A percentile compares a stretch with the other conserved stretches of the same genome.
Conservation (phyloP, 2,113 vertebrate genomes). For the Meles meles region DNA sequence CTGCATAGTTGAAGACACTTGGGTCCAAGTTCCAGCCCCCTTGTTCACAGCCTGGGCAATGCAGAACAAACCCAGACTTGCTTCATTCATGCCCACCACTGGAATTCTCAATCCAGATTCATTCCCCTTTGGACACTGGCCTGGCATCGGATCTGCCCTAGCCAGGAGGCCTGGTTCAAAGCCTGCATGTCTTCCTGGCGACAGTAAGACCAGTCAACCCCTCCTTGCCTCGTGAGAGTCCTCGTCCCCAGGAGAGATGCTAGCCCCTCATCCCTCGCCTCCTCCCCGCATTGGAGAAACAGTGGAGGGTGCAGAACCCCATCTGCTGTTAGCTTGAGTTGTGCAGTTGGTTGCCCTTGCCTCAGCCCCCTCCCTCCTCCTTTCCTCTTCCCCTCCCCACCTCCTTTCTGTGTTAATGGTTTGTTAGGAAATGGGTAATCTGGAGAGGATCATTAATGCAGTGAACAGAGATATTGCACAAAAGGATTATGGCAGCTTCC, state of each 20-base stretch:
- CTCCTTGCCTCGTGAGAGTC: background rate
- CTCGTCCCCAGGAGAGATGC: background rate
- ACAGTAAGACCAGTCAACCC: rapidly evolving
- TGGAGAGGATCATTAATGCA: background rate
- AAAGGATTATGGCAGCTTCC: background rate
- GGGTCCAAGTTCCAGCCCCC: background rate
- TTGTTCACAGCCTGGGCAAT: rapidly evolving
- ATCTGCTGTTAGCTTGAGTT: background rate
- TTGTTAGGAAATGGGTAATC: conserved; percentile 27
- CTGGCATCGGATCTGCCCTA: background rate
- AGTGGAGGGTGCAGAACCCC: conserved; percentile 52
- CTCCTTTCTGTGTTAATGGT: background rate
- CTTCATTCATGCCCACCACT: background rate
- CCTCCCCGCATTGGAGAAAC: background rate
- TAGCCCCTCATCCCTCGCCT: background rate
- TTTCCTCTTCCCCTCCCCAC: too few relatives aligned
- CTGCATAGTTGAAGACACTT: background rate
- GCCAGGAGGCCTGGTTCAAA: background rate
- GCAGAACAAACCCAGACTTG: background rate
- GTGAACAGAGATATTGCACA: background rate
- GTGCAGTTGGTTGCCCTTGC: background rate
- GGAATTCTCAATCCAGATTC: background rate
- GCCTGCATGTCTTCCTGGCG: rapidly evolving
- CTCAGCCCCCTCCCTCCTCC: background rate
- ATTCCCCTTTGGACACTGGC: background rate